Evolutionary conservation across 2,113 vertebrate genomes (phyloP).

Genomic region (Spheniscus mendiculus): DNA sequence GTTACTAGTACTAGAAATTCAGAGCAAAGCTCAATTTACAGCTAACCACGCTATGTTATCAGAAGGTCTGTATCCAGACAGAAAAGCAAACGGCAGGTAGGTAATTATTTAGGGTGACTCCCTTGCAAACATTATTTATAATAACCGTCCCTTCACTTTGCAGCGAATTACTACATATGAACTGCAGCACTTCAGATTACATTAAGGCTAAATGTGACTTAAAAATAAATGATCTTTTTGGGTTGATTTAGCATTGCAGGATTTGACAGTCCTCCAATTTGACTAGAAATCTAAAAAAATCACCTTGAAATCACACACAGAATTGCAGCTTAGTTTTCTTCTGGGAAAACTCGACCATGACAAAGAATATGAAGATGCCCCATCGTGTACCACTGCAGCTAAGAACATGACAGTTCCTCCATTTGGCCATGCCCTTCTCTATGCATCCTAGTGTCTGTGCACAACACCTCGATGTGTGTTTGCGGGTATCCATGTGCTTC

Average conservation of each 20-base stretch:
- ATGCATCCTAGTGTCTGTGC: background rate
- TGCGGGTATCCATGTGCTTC: background rate
- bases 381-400: accelerated
- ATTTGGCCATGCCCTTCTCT: background rate
- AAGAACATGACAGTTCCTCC: background rate
- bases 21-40: background rate
- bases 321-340: background rate
- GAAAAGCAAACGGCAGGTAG: background rate
- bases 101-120: background rate
- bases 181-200: background rate
- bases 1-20: background rate
- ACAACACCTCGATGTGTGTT: background rate
- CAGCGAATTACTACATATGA: background rate
- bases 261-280: background rate
- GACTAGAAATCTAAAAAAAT: background rate
- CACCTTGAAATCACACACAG: background rate
- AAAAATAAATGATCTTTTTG: background rate
- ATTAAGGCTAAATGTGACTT: background rate
- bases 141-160: background rate
- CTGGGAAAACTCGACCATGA: background rate
- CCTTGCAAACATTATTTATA: background rate
- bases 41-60: background rate
- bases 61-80: background rate
- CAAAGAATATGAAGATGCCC: background rate
- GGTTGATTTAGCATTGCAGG: background rate